Percentiles rank a stretch among this genome's conserved stretches.
Evolutionary conservation across 2,113 vertebrate genomes (phyloP).

Genomic region (Sinocyclocheilus grahami): DNA sequence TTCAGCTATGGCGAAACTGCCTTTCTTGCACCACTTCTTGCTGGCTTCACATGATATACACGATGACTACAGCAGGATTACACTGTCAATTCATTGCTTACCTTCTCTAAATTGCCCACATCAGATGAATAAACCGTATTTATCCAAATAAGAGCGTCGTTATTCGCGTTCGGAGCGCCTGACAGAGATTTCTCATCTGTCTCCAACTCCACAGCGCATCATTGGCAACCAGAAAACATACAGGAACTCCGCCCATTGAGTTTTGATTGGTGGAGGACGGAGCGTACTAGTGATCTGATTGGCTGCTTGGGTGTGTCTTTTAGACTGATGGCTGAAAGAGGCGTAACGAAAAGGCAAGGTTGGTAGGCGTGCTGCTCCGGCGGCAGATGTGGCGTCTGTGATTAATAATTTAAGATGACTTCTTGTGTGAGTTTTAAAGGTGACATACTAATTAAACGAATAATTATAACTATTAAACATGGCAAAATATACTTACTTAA

Average conservation of each 20-base stretch:
- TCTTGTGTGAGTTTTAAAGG: background rate
- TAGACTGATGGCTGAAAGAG: background rate
- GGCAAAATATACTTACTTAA: background rate
- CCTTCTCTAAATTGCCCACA: slow-evolving; percentile 15
- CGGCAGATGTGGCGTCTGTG: slow-evolving; percentile 35
- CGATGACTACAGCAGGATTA: background rate
- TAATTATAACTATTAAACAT: background rate
- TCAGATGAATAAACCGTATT: background rate
- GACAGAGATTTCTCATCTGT: slow-evolving; percentile 39
- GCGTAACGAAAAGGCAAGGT: slow-evolving; percentile 13
- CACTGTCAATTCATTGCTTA: background rate
- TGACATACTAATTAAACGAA: background rate
- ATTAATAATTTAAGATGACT: slow-evolving; percentile 21
- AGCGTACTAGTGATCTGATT: slow-evolving; percentile 38
- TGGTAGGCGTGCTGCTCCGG: slow-evolving; percentile 15
- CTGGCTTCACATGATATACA: background rate
- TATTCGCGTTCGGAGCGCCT: slow-evolving; percentile 15
- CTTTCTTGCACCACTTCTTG: background rate
- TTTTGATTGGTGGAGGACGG: slow-evolving; percentile 59
- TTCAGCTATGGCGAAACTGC: slow-evolving; percentile 26
- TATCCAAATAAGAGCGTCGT: background rate
- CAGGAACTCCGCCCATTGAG: slow-evolving; percentile 30
- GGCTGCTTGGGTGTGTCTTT: slow-evolving; percentile 24
- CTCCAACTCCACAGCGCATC: slow-evolving; percentile 58
- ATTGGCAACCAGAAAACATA: slow-evolving; percentile 62